These are phyloP conservation scores for Apis dorsata DNA, from an alignment of 1,140 invertebrate species.

Conservation along the genomic window DNA sequence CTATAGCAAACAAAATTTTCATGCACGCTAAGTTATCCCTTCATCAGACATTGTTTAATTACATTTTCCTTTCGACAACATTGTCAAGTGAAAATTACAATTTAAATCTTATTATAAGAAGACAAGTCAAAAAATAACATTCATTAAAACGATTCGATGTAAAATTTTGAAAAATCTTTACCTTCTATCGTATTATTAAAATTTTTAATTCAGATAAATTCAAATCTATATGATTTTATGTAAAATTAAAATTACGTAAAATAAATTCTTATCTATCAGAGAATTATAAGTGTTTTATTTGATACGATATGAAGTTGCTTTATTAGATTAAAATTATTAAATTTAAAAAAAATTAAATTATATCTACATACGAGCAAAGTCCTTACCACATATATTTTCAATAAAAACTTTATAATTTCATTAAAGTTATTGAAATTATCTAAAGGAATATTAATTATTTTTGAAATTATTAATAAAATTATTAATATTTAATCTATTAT, in stretches of 20 bases:
- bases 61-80: background rate
- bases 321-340: background rate
- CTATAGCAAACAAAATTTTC: constrained; percentile 44
- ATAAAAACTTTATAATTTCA: background rate
- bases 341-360: background rate
- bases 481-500: too few relatives aligned
- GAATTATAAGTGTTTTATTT: constrained; percentile 8
- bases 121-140: background rate
- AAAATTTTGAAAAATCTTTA: background rate
- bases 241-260: background rate
- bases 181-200: background rate
- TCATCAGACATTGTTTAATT: constrained; percentile 26
- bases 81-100: background rate
- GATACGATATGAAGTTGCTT: background rate
- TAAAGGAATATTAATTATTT: background rate
- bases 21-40: constrained; percentile 26
- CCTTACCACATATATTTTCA: background rate
- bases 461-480: background rate
- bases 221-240: background rate
- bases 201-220: background rate
- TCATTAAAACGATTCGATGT: background rate
- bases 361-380: too few relatives aligned
- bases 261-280: background rate
- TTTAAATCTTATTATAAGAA: background rate
- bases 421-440: background rate